Base-by-base conservation (phyloP, 2,888 invertebrate species). In the Eilema sororculum region DNA sequence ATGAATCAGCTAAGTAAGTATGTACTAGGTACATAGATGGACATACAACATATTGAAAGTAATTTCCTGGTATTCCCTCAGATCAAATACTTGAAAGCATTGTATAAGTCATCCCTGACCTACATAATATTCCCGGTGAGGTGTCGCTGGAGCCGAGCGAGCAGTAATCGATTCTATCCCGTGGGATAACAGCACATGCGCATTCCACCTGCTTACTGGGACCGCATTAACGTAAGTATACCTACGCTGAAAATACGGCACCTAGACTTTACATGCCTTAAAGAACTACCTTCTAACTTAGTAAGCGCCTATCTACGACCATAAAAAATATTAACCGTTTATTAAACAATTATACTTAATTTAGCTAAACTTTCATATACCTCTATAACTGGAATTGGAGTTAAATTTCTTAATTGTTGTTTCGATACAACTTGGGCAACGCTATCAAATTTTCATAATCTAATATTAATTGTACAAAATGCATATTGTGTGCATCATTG, bases 181-280 rank as follows among this genome's bases (percentile, higher is more conserved):
- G 88, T 86, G 93, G 94, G 95, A 95, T 91, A 88, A 83, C 86
- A 80, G 93, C 94, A 93, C 95, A 95, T 95, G 95, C 95, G 95
- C 95, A 87, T 71, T 73, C 73, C 33, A 67, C 61, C 33, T 61
- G 59, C 71, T 58, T 46, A 30, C 67, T 30, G 52, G 41, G 25
- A 12, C 56, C 61, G 28, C 41, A 33, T 62, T 62, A 60, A 46
- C 46, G 52, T 67, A 66, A 59, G 58, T 66, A 66, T 37, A n/a
- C n/a, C n/a, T n/a, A 66, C 12, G 25, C 25, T 25, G 66, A 59
- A 66, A 66, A 66, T 41, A 12, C 46, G n/a, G 46, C 46, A 46
- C 28, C 12, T 1, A 52, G 46, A 16, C 25, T 20, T 22, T 13
- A 37, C 16, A 41, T 41, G n/a, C n/a, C 20, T 24, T 62, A 0